Evolutionary conservation across 1,140 invertebrate genomes (phyloP).

Genomic region (Pantala flavescens): DNA sequence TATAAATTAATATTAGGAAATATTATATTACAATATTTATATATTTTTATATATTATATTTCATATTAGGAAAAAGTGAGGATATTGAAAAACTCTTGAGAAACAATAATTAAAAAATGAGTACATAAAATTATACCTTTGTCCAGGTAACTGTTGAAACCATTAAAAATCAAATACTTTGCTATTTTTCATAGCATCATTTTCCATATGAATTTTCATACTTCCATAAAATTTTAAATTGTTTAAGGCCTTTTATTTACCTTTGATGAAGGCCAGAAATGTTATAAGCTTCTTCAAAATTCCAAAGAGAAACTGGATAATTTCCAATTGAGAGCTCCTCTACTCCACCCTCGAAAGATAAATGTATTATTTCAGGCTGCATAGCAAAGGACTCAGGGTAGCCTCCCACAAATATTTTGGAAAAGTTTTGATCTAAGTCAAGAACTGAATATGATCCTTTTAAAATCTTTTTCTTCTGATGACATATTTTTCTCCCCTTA

Average conservation of each 20-base stretch:
- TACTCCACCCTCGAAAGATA: neutral
- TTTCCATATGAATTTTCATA: no score
- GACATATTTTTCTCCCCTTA: neutral
- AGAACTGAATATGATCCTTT: neutral
- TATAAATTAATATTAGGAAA: no score
- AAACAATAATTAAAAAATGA: no score
- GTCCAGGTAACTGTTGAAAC: no score
- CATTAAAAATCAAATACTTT: no score
- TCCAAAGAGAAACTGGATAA: neutral
- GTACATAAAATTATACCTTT: no score
- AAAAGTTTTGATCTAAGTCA: neutral
- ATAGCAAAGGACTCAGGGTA: neutral
- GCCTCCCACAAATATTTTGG: neutral
- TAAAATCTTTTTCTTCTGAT: neutral
- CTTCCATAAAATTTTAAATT: no score
- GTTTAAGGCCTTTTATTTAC: neutral
- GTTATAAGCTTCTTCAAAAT: neutral
- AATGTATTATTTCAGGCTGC: neutral
- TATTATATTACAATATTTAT: no score
- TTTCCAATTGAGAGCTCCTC: neutral
- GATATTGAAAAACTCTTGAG: no score
- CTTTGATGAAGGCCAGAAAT: neutral
- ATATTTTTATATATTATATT: no score
- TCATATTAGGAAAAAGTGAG: no score
- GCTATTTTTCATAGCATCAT: no score